Evolutionary conservation across 2,113 vertebrate species (phyloP).

Genomic region (Zosterops borbonicus): DNA sequence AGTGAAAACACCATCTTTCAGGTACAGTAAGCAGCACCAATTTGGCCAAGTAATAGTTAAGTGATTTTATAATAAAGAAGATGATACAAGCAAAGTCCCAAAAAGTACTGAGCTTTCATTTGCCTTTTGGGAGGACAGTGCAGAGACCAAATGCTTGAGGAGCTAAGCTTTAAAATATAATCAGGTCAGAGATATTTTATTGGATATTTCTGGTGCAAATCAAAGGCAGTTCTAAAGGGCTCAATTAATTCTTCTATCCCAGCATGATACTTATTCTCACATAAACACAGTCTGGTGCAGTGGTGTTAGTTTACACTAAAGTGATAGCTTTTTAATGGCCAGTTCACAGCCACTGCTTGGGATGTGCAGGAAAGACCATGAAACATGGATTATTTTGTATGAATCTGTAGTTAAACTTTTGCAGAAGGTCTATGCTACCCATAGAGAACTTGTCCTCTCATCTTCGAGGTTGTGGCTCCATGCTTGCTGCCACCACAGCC

Average conservation of each 20-base stretch:
- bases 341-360: neutral
- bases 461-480: neutral
- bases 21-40: neutral
- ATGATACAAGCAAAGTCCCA: neutral
- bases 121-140: neutral
- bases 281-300: neutral
- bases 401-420: neutral
- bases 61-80: neutral
- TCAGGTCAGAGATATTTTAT: neutral
- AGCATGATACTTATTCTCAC: neutral
- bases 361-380: neutral
- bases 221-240: constrained; percentile 19
- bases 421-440: neutral
- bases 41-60: neutral
- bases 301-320: neutral
- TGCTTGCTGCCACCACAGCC: neutral
- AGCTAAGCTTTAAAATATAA: constrained; percentile 12
- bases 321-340: neutral
- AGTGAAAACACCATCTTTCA: neutral
- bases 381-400: neutral
- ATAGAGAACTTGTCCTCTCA: neutral
- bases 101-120: neutral
- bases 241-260: neutral
- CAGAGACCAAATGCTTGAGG: neutral
- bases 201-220: neutral